Base-by-base conservation (phyloP, 2,113 vertebrate genomes). In the Triplophysa siluroides region DNA sequence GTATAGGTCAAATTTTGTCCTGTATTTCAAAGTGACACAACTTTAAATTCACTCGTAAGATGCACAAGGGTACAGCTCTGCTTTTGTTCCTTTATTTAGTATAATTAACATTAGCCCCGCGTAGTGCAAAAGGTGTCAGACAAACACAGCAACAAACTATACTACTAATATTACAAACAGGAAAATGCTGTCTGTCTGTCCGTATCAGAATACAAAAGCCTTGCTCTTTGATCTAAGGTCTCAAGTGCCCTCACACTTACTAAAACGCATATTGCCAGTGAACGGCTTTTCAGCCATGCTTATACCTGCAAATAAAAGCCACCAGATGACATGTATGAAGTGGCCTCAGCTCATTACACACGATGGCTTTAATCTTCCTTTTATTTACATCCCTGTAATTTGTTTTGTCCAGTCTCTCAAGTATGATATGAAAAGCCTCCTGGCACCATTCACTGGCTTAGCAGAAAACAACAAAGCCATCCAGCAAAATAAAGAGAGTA, bases 51-150 rank as follows among this genome's bases (percentile, higher is more conserved):
- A 62, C 78, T 74, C 78, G 84, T 91, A 90, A 86, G 41, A 43
- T 43, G 7, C 80, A 90, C 90, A 90, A 85, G 88, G 88, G 80
- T 65, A 79, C 65, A 80, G 69, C 70, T 62, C 65, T 58, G 66
- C 11, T 45, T 45, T 45, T 45, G 14, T 52, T 52, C 16, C 10
- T 12, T 45, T 12, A 45, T 11, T 1, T 45, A 5, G 19, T 52
- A 18, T 5, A 12, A 12, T 14, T 18, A 52, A 52, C 50, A 38
- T 52, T 52, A 18, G 16, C 50, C 50, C 56, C 19, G 7, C 29
- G 24, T 8, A 21, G 10, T 21, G 50, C 14, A 19, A 16, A 6
- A 52, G 14, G 16, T 52, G 16, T 52, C 50, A 18, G 16, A 52
- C 13, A 12, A 50, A 50, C 13, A 50, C 47, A 14, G 2, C 47